Evolutionary conservation across 1,140 invertebrate species (phyloP).

Genomic region (Conus betulinus): DNA sequence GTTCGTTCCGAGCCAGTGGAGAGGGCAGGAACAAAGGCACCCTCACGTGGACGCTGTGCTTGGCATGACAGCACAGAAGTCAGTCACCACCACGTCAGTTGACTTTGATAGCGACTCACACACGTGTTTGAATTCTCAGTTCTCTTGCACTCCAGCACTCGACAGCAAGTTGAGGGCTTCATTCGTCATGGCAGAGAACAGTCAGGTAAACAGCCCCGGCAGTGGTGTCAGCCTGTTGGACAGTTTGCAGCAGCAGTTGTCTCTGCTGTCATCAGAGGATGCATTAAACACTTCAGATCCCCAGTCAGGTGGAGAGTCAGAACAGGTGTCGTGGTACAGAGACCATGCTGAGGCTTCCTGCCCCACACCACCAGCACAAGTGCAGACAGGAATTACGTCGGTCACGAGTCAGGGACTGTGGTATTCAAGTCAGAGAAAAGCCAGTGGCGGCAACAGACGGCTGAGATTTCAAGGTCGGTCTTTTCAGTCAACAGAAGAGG

Average conservation of each 20-base stretch:
- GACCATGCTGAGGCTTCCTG: constrained; percentile 18
- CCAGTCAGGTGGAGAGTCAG: neutral
- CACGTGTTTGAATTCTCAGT: neutral
- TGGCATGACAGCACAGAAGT: neutral
- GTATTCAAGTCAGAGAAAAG: neutral
- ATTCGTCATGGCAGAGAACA: neutral
- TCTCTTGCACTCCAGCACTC: neutral
- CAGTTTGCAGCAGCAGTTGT: constrained; percentile 28
- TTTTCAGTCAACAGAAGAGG: neutral
- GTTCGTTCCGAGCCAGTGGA: neutral
- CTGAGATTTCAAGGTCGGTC: neutral
- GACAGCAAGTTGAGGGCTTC: neutral
- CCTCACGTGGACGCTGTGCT: neutral
- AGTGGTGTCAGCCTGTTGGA: neutral
- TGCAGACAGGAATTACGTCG: neutral
- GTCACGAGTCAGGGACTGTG: neutral
- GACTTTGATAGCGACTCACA: neutral
- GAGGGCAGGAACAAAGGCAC: neutral
- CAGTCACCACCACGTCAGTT: neutral
- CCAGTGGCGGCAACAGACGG: neutral
- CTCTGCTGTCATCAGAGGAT: constrained; percentile 16
- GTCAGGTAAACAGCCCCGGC: neutral
- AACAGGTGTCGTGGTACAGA: constrained; percentile 11
- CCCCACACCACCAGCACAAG: neutral
- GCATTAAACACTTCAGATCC: neutral